These are phyloP conservation scores for Elephas maximus DNA, from an alignment of 2,113 vertebrate species.

Conservation along the genomic window DNA sequence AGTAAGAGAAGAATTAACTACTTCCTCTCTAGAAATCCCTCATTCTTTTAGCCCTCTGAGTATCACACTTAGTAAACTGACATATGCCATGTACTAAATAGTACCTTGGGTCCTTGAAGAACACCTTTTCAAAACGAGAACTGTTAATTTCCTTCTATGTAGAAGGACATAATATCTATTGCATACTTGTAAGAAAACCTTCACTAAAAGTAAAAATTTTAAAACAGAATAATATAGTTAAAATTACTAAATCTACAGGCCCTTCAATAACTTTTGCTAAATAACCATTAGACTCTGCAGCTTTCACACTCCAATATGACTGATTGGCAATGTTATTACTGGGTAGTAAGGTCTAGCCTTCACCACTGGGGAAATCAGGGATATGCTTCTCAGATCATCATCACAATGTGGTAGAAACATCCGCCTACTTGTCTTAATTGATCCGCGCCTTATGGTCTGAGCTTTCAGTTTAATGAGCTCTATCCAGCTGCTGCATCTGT, in stretches of 20 bases:
- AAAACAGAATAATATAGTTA: constrained; percentile 71
- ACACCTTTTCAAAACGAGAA: constrained; percentile 28
- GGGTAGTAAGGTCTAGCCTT: constrained; percentile 90
- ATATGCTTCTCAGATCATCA: constrained; percentile 92
- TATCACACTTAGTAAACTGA: neutral
- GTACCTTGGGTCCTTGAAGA: neutral
- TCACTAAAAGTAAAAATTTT: constrained; percentile 73
- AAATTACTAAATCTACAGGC: constrained; percentile 2
- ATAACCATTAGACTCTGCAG: constrained; percentile 84
- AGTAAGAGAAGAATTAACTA: neutral
- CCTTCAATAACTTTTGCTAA: constrained; percentile 60
- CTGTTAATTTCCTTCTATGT: constrained; percentile 42
- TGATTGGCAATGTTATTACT: constrained; percentile 87
- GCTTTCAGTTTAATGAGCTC: constrained; percentile 99
- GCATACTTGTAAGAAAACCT: constrained; percentile 69
- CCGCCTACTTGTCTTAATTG: constrained; percentile 99
- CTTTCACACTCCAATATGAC: constrained; percentile 91
- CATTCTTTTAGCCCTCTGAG: constrained; percentile 9
- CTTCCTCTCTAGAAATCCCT: constrained; percentile 31
- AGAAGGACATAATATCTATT: constrained; percentile 24
- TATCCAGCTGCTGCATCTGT: constrained; percentile 99
- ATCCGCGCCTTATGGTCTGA: constrained; percentile 99
- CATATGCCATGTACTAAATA: neutral
- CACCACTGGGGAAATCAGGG: constrained; percentile 91
- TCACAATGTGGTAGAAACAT: constrained; percentile 95